Evolutionary conservation across 2,797 vertebrate species (phyloP).

Genomic region (Numenius phaeopus): DNA sequence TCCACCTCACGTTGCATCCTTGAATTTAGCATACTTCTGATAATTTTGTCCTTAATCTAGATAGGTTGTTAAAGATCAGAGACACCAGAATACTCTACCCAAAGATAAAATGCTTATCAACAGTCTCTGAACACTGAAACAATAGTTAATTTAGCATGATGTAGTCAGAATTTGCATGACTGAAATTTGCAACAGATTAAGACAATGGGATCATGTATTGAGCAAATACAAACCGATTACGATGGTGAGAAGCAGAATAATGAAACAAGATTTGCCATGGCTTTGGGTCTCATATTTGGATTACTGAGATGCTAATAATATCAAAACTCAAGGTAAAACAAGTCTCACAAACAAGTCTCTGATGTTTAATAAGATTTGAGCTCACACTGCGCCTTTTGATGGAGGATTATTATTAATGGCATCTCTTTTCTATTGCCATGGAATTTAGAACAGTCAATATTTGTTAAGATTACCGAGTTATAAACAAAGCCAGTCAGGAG

Average conservation of each 20-base stretch:
- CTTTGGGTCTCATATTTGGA: not conserved
- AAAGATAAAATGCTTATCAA: not conserved
- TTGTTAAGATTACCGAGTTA: not conserved
- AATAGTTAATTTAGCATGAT: not conserved
- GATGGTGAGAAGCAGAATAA: not conserved
- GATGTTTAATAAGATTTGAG: not conserved
- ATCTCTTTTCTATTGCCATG: not conserved
- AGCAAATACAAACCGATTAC: not conserved
- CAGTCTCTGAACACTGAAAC: not conserved
- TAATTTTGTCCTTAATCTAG: not conserved
- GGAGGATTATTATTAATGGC: not conserved
- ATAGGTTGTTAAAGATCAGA: not conserved
- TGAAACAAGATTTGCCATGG: not conserved
- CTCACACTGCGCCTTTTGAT: not conserved
- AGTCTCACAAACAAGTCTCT: not conserved
- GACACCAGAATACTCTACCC: not conserved
- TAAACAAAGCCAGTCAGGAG: not conserved
- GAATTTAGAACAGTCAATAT: not conserved
- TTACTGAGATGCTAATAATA: not conserved
- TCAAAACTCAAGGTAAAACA: not conserved
- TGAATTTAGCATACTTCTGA: not conserved
- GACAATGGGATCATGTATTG: accelerated
- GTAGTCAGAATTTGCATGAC: not conserved
- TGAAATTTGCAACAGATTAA: not conserved
- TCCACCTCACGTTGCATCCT: not conserved